These are phyloP conservation scores for Caenorhabditis sp. DNA, from an alignment of 2,888 invertebrate genomes.

Conservation along the genomic window DNA sequence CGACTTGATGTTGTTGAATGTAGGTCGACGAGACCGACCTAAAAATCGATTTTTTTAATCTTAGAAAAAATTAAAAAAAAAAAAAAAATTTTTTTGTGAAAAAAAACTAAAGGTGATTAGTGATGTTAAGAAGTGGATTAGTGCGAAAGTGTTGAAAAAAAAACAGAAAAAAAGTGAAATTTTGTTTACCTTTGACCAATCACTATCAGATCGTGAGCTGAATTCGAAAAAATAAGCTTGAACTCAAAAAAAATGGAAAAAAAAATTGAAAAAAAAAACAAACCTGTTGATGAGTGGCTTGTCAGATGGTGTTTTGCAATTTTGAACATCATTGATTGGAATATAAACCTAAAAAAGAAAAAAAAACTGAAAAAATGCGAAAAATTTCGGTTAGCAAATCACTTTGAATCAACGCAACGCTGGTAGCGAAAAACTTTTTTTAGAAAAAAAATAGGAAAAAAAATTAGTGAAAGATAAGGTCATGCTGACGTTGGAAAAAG, in stretches of 20 bases:
- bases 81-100: too few species aligned
- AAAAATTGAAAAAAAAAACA: neutral
- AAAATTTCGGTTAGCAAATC: neutral
- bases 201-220: slow-evolving; percentile 31
- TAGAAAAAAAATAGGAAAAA: too few species aligned
- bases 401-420: too few species aligned
- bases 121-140: neutral
- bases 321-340: slow-evolving; percentile 18
- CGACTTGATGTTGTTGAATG: slow-evolving; percentile 55
- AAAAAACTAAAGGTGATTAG: neutral
- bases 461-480: too few species aligned
- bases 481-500: too few species aligned
- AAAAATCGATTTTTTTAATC: slow-evolving; percentile 9
- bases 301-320: slow-evolving; percentile 10
- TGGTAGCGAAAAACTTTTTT: too few species aligned
- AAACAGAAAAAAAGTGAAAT: neutral
- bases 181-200: slow-evolving; percentile 36
- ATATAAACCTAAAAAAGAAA: slow-evolving; percentile 32
- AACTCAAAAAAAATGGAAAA: slow-evolving; percentile 1
- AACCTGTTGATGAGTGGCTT: slow-evolving; percentile 35
- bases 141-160: slow-evolving; percentile 1
- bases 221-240: neutral
- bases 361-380: slow-evolving; percentile 1
- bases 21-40: slow-evolving; percentile 56
- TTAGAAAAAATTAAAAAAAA: too few species aligned